Base-by-base conservation (phyloP, 2,797 vertebrate species). In the Masticophis lateralis region DNA sequence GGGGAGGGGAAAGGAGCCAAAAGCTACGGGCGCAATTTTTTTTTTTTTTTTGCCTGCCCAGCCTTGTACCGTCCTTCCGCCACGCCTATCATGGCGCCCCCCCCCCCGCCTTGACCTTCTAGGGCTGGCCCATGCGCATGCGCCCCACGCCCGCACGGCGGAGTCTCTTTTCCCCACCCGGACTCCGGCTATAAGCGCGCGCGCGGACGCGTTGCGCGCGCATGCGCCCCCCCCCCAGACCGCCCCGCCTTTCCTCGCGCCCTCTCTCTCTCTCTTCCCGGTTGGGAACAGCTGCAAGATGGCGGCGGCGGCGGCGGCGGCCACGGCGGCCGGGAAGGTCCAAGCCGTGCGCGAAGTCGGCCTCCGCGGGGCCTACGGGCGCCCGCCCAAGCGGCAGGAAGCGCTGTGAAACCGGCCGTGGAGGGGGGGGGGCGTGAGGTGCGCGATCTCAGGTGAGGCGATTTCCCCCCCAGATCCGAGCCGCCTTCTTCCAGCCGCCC, bases 331-430 rank as follows among this genome's bases (percentile, higher is more conserved):
- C 89, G 37, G 89, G 89, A 74, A 56, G 89, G 59, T 59, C 57
- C 43, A 66, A 74, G 89, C 96, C 95, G 92, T 93, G 83, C 92
- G 93, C 96, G 92, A 56, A 87, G 92, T 94, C 55, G 92, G 94
- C 14, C 8, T 53, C 51, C 92, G 94, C 83, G 91, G 27, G 69
- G 94, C 91, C 94, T 90, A 56, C 18, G 86, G 63, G 92, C 94
- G 61, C 94, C 94, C 92, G 91, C 88, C 87, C 56, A 96, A 95
- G 96, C 90, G 57, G 20, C 5, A 11, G 27, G 79, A 55, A 94
- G 90, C 57, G 55, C 91, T 92, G 88, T 86, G 93, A 90, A 91
- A 91, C 93, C 79, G 94, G 83, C 89, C 9, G 47, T 7, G 47
- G 47, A 51, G 43, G 43, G 5, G 47, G 47, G 7, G 47, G 47